Evolutionary conservation across 2,888 invertebrate species (phyloP), one percentile per base, ranked within the genome.

Genomic region (Pinctada fucata): DNA sequence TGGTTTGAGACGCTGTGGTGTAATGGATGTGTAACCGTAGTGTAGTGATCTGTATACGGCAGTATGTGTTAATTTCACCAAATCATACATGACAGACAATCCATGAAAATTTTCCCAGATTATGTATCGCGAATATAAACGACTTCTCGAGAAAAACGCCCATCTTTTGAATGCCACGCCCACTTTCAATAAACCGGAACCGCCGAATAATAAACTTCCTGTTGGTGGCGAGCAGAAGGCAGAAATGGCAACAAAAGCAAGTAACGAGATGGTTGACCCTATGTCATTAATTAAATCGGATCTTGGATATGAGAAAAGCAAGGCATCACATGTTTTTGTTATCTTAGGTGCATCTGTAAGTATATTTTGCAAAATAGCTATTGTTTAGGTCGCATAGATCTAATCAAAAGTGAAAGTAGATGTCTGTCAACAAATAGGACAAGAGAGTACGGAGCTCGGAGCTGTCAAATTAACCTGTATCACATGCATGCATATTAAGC

Each of bases 301-400:
- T n/a, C 52, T 89, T 5, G 84, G 85, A 72, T 84, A 83, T 65
- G 87, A 87, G 71, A 86, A 85, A 13, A 83, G 84, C 68, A 87
- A 86, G 52, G 85, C 85, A 13, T 83, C 84, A 10, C 87, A 88
- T 81, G 88, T 89, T 5, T 89, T 90, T 80, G 88, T 91, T 2
- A 87, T 91, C 64, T 82, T 91, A 73, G 91, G 91, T 65, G 91
- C 91, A n/a, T 91, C 91, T 72, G 91, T 91, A 81, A 90, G 90
- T 86, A 67, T 50, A 69, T 6, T 58, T 10, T 58, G 13, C 13
- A 58, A 13, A 10, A 10, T 58, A 13, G 6, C 58, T 6, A 10
- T 13, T 10, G 13, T 13, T 58, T 13, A 10, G 8, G 13, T 58
- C 58, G 4, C 51, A 50, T 10, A 58, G 13, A 10, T 6, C 58